phyloP scores from a whole-genome alignment of 2,888 invertebrate genomes.

The Allophyes oxyacanthae region DNA sequence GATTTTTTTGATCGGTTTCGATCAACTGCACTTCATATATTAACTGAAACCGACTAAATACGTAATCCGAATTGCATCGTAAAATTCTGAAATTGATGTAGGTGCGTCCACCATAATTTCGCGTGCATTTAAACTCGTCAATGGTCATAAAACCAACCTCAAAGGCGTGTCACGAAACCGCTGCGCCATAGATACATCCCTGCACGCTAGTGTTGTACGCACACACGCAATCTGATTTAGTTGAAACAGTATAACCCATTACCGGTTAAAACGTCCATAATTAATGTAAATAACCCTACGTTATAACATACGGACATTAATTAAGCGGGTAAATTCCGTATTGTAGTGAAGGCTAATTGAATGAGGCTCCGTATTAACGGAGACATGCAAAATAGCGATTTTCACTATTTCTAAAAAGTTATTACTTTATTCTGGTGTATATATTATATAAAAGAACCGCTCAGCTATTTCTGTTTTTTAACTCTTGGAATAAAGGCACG shows the following conservation, averaged over 20 bases:
- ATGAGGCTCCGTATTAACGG: conserved; percentile 49
- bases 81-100: conserved; percentile 6
- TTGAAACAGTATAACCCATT: conserved; percentile 35
- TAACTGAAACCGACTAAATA: no score
- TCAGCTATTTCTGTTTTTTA: conserved; percentile 23
- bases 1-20: no score
- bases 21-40: no score
- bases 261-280: conserved; percentile 38
- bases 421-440: conserved; percentile 60
- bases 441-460: conserved; percentile 27
- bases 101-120: conserved; percentile 15
- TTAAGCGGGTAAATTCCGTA: conserved; percentile 45
- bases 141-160: conserved; percentile 33
- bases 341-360: conserved; percentile 53
- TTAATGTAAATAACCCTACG: conserved; percentile 39
- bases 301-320: conserved; percentile 48
- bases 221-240: conserved; percentile 32
- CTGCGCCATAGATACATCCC: conserved; percentile 26
- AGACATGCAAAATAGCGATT: conserved; percentile 74
- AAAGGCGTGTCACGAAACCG: conserved; percentile 46
- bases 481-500: neutral
- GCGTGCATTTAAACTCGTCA: conserved; percentile 32
- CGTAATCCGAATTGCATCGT: neutral
- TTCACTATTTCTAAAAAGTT: conserved; percentile 60
- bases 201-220: neutral